phyloP scores from a whole-genome alignment of 2,888 invertebrate genomes.

The Ceramica pisi region DNA sequence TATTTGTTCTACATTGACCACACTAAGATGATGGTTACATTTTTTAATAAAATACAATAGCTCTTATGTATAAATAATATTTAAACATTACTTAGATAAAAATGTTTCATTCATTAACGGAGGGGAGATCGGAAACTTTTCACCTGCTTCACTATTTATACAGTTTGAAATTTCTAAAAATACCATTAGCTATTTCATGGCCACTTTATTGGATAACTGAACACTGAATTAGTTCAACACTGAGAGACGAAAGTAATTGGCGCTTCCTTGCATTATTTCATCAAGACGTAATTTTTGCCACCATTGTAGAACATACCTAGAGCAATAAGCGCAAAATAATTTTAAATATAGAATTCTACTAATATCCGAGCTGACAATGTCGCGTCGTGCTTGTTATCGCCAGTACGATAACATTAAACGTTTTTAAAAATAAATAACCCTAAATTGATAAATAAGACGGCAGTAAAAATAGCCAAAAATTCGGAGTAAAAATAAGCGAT shows the following conservation, averaged over 20 bases:
- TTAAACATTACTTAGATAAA: not conserved
- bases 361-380: conserved; percentile 86
- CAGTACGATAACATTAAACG: conserved; percentile 69
- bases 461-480: conserved; percentile 16
- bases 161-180: conserved; percentile 37
- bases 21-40: conserved; percentile 38
- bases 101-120: not conserved
- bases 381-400: conserved; percentile 81
- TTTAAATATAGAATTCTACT: conserved; percentile 79
- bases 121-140: conserved; percentile 26
- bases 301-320: conserved; percentile 75
- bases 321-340: conserved; percentile 71
- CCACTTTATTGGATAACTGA: conserved; percentile 15
- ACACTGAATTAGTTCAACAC: conserved; percentile 35
- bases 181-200: conserved; percentile 36
- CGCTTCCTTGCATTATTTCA: conserved; percentile 14
- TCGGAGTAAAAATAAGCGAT: conserved; percentile 37
- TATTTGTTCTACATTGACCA: conserved; percentile 75
- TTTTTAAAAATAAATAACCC: conserved; percentile 65
- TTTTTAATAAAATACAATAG: not conserved
- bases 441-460: conserved; percentile 35
- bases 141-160: conserved; percentile 40
- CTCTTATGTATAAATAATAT: not conserved
- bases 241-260: conserved; percentile 16
- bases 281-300: conserved; percentile 5